These are phyloP conservation scores for Oscarella lobularis DNA, from an alignment of 37 sponge, comb jelly and placozoan species.

Conservation along the genomic window DNA sequence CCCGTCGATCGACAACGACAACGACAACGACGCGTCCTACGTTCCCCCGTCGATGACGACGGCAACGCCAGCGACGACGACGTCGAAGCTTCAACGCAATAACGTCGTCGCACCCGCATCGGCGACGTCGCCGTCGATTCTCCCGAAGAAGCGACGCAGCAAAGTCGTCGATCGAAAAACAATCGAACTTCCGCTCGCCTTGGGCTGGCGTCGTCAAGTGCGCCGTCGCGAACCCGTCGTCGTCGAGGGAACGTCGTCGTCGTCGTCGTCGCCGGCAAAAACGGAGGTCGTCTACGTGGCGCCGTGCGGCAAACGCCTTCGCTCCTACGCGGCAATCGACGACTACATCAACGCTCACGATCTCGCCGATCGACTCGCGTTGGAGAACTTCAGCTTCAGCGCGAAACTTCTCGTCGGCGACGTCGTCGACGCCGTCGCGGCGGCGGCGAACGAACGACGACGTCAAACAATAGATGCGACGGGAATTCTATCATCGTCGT, in stretches of 20 bases:
- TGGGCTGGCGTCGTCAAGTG: not conserved
- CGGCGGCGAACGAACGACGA: too few species aligned
- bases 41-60: too few species aligned
- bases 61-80: too few species aligned
- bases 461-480: too few species aligned
- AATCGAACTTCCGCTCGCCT: not conserved
- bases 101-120: not conserved
- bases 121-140: too few species aligned
- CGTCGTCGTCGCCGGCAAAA: too few species aligned
- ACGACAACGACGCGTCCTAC: too few species aligned
- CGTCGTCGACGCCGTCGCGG: conserved; percentile 56
- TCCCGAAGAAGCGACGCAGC: not conserved
- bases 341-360: conserved; percentile 14
- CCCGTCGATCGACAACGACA: too few species aligned
- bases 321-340: conserved; percentile 75
- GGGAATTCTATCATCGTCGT: too few species aligned
- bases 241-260: too few species aligned
- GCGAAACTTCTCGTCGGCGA: conserved; percentile 69
- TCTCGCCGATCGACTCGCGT: conserved; percentile 26
- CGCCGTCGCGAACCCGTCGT: not conserved
- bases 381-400: conserved; percentile 82
- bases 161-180: not conserved
- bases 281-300: conserved; percentile 76
- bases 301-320: conserved; percentile 63
- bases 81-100: not conserved